Evolutionary conservation across 23 tunicate species (phyloP), one percentile per base, ranked within the genome.

Genomic region (Trididemnum miniatum): DNA sequence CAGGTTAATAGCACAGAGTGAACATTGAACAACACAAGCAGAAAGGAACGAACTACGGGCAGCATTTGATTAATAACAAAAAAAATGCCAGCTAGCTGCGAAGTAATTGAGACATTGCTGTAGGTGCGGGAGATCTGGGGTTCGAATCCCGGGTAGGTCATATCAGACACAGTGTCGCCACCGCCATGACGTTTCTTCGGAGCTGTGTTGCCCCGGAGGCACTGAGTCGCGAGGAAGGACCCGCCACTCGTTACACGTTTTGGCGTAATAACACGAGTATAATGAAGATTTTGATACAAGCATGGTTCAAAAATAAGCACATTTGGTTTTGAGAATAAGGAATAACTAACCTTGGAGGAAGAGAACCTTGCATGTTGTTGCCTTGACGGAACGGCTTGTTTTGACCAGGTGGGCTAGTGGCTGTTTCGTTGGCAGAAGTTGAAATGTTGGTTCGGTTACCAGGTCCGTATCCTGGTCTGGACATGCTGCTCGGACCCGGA

Each of bases 351-450:
- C 87, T 83, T 37, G 87, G 87, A 28, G 87, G 81, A 9, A 74
- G 34, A 36, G 59, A n/a, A 37, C 31, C 27, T 34, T 74, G 87
- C 15, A 5, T 30, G 32, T 23, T 73, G 28, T n/a, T n/a, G n/a
- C n/a, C n/a, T n/a, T n/a, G n/a, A n/a, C n/a, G n/a, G 24, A 51
- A 40, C 27, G 39, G 59, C 51, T 73, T 73, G 1, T 35, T 25
- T 31, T 77, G 82, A 20, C 62, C 62, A 0, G 80, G 57, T 0
- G 83, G 89, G 66, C 89, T 85, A 0, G 83, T 85, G n/a, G 82
- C 77, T 12, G 89, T 77, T 34, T 85, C 89, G 22, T 35, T 28
- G 9, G 80, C 74, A 36, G 65, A 65, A 18, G 83, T 77, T 0
- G 89, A 83, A 28, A 83, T 77, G 67, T 85, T 77, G 24, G 89